These are phyloP conservation scores for Hyla sarda DNA, from an alignment of 2,113 vertebrate genomes.

Conservation along the genomic window DNA sequence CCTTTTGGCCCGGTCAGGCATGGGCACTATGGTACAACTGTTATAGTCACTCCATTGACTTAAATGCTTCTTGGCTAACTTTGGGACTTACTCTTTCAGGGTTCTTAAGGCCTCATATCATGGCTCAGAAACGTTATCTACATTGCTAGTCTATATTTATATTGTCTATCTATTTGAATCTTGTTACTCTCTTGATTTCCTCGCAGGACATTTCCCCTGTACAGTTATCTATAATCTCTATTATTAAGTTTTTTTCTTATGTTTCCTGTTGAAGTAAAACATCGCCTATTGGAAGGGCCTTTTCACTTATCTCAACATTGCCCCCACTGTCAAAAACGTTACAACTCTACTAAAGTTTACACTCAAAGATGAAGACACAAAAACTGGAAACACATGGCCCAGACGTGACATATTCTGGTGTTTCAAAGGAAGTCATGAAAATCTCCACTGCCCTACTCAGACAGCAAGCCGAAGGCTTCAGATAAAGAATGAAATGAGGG, in stretches of 20 bases:
- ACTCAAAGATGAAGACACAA: constrained; percentile 28
- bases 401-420: constrained; percentile 13
- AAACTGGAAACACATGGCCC: constrained; percentile 34
- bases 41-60: neutral
- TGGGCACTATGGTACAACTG: neutral
- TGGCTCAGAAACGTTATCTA: neutral
- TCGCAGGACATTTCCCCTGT: neutral
- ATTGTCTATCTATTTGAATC: neutral
- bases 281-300: neutral
- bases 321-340: neutral
- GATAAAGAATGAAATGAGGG: constrained; percentile 42
- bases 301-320: neutral
- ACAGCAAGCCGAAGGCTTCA: constrained; percentile 5
- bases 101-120: neutral
- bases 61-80: neutral
- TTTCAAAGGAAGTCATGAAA: constrained; percentile 36
- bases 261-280: neutral
- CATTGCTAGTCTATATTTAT: neutral
- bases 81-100: neutral
- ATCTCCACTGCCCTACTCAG: constrained; percentile 52
- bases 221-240: neutral
- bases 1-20: neutral
- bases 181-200: neutral
- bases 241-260: neutral
- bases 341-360: constrained; percentile 18